phyloP scores from a whole-genome alignment of 2,113 vertebrate species.

The Rhynchomys soricoides region DNA sequence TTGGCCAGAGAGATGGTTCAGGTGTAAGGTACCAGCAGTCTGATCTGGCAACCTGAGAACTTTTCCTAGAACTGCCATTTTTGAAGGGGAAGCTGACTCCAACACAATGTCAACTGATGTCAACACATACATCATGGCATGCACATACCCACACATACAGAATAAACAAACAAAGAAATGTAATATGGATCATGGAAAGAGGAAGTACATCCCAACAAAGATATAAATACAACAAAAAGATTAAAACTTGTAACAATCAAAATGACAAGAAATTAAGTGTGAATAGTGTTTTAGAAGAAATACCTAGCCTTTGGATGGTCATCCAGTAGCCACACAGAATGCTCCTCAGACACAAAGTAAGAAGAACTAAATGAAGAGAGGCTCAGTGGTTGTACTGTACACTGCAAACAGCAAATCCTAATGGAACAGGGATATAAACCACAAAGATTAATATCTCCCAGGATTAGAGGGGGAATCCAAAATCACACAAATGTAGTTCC shows the following conservation, averaged over 20 bases:
- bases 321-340: too few relatives aligned
- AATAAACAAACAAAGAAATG: background rate
- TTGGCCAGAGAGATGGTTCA: background rate
- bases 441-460: background rate
- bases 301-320: background rate
- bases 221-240: background rate
- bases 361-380: background rate
- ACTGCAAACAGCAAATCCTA: rapidly evolving
- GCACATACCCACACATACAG: too few relatives aligned
- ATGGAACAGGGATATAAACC: rapidly evolving
- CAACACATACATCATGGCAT: background rate
- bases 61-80: too few relatives aligned
- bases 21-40: too few relatives aligned
- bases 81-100: too few relatives aligned
- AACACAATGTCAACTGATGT: background rate
- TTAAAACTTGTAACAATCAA: background rate
- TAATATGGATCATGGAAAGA: background rate
- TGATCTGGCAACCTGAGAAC: background rate
- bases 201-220: background rate
- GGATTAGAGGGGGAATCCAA: too few relatives aligned
- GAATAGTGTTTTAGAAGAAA: background rate
- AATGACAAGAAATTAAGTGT: background rate
- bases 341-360: background rate
- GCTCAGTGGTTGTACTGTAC: background rate
- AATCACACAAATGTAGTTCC: background rate